phyloP scores from a whole-genome alignment of 2,113 vertebrate species.

The Cairina moschata region DNA sequence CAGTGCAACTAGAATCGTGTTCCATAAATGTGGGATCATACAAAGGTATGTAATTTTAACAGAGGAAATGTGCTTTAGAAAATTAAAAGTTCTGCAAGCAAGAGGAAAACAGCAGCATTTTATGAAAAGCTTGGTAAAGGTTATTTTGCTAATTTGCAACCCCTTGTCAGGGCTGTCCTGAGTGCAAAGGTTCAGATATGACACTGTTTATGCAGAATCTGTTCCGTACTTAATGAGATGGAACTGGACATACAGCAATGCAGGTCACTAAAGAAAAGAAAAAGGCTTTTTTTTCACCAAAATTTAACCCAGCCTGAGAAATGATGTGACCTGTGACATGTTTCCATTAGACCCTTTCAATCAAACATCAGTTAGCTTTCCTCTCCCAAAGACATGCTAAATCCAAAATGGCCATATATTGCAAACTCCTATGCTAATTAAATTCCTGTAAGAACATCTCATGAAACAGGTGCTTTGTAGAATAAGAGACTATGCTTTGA shows the following conservation, averaged over 20 bases:
- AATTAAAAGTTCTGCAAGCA: not conserved
- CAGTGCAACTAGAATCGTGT: rapidly evolving
- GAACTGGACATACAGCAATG: constrained; percentile 2
- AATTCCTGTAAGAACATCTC: constrained; percentile 53
- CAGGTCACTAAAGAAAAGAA: constrained; percentile 10
- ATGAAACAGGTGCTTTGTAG: constrained; percentile 57
- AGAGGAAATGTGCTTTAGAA: not conserved
- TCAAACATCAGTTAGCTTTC: constrained; percentile 22
- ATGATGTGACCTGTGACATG: not conserved
- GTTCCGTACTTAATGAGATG: not conserved
- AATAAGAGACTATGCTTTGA: constrained; percentile 24
- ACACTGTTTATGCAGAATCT: not conserved
- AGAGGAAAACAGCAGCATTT: not conserved
- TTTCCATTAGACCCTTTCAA: constrained; percentile 31
- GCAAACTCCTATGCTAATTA: constrained; percentile 60
- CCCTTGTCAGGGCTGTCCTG: not conserved
- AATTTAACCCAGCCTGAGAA: constrained; percentile 49
- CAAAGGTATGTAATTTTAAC: not conserved
- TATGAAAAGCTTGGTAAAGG: not conserved
- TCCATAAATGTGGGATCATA: not conserved
- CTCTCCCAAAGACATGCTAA: constrained; percentile 16
- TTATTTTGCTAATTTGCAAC: not conserved
- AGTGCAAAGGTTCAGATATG: not conserved
- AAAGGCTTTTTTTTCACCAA: constrained; percentile 21
- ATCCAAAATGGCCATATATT: constrained; percentile 9